phyloP scores from a whole-genome alignment of 1,140 invertebrate species.

The Nixonia krombeini region DNA sequence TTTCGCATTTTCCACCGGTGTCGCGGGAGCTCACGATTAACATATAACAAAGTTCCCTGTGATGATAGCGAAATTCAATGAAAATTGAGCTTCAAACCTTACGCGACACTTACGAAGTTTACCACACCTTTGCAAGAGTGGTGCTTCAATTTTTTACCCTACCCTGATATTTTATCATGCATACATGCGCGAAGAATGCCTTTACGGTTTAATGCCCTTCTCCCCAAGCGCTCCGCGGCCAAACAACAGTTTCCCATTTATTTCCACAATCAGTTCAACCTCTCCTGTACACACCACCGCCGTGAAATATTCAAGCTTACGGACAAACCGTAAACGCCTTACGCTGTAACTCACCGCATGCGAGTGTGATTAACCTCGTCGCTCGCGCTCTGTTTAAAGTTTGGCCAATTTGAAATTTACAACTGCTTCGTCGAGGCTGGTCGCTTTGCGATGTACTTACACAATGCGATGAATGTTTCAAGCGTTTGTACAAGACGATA shows the following conservation, averaged over 20 bases:
- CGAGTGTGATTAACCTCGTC: slow-evolving; percentile 1
- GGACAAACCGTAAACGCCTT: slow-evolving; percentile 2
- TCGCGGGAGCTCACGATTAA: background rate
- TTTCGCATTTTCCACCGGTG: slow-evolving; percentile 12
- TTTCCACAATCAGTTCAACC: slow-evolving; percentile 3
- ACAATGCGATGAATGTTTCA: no score
- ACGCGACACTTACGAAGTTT: slow-evolving; percentile 6
- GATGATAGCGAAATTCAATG: slow-evolving; percentile 23
- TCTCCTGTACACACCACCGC: background rate
- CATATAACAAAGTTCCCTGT: slow-evolving; percentile 5
- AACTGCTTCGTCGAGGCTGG: no score
- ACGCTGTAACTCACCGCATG: slow-evolving; percentile 4
- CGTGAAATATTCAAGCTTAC: slow-evolving; percentile 15
- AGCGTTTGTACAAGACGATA: no score
- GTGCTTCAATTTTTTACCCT: no score
- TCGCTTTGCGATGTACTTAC: no score
- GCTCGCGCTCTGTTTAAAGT: background rate
- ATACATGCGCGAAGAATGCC: no score
- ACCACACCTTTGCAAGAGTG: no score
- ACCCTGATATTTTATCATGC: no score
- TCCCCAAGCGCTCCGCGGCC: no score
- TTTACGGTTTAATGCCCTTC: no score
- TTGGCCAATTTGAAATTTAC: no score
- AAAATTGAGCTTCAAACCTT: slow-evolving; percentile 3
- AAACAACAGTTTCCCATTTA: slow-evolving; percentile 2